Percentiles rank a stretch among this genome's conserved stretches.
These are phyloP conservation scores for Aphelenchoides fujianensis DNA, from an alignment of 1,140 invertebrate genomes.

Conservation along the genomic window DNA sequence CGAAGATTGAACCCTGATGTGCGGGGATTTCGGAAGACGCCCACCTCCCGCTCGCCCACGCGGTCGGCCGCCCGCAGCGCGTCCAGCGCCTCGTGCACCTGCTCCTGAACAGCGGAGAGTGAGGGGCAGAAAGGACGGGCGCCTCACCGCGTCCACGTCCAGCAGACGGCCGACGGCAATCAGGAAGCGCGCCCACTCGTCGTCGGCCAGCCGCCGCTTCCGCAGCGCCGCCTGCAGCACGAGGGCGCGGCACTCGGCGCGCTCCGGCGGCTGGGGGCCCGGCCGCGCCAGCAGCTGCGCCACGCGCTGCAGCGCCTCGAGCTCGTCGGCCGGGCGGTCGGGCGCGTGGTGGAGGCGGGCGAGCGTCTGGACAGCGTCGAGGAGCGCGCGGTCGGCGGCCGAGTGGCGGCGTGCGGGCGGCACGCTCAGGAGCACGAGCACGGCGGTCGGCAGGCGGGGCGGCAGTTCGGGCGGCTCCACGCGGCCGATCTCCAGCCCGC, in stretches of 20 bases:
- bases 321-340: background rate
- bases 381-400: background rate
- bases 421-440: background rate
- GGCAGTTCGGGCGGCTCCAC: background rate
- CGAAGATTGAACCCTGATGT: no score
- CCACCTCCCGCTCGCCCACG: background rate
- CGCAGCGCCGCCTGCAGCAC: background rate
- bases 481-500: background rate
- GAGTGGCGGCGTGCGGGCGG: background rate
- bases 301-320: background rate
- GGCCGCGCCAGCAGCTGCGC: background rate
- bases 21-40: no score
- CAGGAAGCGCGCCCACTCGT: background rate
- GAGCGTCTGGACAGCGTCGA: background rate
- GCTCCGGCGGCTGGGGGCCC: background rate
- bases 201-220: background rate
- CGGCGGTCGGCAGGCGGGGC: background rate
- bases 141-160: background rate
- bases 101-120: background rate
- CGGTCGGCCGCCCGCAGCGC: background rate
- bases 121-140: background rate
- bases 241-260: background rate
- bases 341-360: background rate
- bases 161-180: background rate
- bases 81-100: background rate